phyloP scores from a whole-genome alignment of 2,888 invertebrate species.

The Slavum lentiscoides region DNA sequence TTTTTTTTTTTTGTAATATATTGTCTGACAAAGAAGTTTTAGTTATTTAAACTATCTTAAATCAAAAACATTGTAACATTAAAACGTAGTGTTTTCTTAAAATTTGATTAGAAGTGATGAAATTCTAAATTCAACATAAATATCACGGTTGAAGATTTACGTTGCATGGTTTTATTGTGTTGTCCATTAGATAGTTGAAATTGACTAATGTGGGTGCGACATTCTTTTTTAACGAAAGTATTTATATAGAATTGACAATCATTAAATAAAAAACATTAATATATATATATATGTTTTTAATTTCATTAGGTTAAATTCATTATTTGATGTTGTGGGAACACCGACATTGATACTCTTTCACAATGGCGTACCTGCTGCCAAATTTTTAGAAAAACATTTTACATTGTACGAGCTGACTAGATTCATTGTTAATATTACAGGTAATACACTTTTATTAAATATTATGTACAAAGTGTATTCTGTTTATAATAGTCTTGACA shows the following conservation, averaged over 20 bases:
- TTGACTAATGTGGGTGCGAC: no score
- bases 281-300: slow-evolving; percentile 23
- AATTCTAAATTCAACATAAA: no score
- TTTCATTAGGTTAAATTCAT: slow-evolving; percentile 74
- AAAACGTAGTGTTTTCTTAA: no score
- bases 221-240: no score
- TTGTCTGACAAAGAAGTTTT: no score
- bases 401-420: slow-evolving; percentile 77
- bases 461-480: not conserved
- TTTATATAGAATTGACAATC: not conserved
- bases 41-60: no score
- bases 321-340: slow-evolving; percentile 87
- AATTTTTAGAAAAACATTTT: slow-evolving; percentile 77
- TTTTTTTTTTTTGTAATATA: no score
- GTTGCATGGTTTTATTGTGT: no score
- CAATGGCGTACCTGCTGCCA: slow-evolving; percentile 81
- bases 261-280: not conserved
- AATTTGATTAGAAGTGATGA: no score
- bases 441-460: slow-evolving; percentile 56
- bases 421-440: slow-evolving; percentile 76
- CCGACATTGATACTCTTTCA: slow-evolving; percentile 87
- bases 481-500: not conserved
- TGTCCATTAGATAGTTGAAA: no score
- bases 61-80: no score
- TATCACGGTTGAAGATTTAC: no score